Evolutionary conservation across 1,140 invertebrate genomes (phyloP), one percentile per base, ranked within the genome.

Genomic region (Nautilus pompilius): DNA sequence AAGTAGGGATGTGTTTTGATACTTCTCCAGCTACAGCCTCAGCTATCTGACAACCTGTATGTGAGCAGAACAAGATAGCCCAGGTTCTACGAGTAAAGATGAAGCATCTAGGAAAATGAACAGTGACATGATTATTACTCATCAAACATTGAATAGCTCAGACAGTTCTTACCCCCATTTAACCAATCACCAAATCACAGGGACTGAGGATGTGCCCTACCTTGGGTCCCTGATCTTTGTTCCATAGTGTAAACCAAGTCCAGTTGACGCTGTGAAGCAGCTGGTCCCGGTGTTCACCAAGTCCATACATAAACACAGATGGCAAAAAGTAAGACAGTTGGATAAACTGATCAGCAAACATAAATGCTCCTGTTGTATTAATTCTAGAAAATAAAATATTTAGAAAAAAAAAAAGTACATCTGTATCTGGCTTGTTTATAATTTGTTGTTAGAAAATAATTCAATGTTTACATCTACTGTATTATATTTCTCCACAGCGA

Each of bases 311-410:
- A 58, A 62, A 69, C 0, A 41, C 53, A 22, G 71, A 70, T 2
- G 73, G 66, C 15, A 77, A 48, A 2, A 66, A 57, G 34, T 57
- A 66, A 15, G 73, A 71, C 24, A 77, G 32, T 55, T 77, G 73
- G 8, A 77, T 63, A 45, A 71, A 75, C 62, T 77, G 73, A 41
- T 76, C 72, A 60, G 69, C 60, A 58, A 73, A 76, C 26, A 74
- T 66, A 17, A 76, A 62, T 15, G 62, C 63, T 13, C 63, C 65
- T 8, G 54, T 62, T 13, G 68, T 76, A n/a, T 69, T 61, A 24
- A 76, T 49, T 46, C 74, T 76, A 45, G 24, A 67, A 60, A 53
- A 62, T 26, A 32, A 49, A 5, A 65, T 30, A 49, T 30, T 2
- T 45, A 34, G 28, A 46, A 20, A 26, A 49, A 55, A 41, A 13